Evolutionary conservation across 2,888 invertebrate species (phyloP).

Genomic region (Taenaris catops): DNA sequence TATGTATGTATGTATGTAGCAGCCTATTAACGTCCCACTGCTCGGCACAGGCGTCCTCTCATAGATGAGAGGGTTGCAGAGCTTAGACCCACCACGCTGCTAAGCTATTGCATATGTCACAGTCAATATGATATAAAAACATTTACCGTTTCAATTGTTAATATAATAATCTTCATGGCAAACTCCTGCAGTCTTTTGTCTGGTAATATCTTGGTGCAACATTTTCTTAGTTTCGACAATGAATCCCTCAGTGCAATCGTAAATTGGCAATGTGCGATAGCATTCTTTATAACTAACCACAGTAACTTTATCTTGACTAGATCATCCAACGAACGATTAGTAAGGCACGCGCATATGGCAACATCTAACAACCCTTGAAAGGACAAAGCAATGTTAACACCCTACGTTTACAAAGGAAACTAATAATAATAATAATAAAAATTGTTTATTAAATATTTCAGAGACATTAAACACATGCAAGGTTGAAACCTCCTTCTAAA

Average conservation of each 20-base stretch:
- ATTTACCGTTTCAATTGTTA: constrained; percentile 54
- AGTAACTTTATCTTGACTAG: constrained; percentile 61
- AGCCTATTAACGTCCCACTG: too few species aligned
- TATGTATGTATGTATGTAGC: too few species aligned
- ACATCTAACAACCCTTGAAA: constrained; percentile 54
- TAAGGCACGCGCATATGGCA: constrained; percentile 41
- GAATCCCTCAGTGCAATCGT: constrained; percentile 48
- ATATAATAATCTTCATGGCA: constrained; percentile 48
- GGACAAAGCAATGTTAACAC: neutral
- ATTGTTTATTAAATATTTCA: too few species aligned
- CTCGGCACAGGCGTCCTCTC: too few species aligned
- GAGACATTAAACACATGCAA: too few species aligned
- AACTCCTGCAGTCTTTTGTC: constrained; percentile 65
- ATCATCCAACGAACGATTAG: constrained; percentile 49
- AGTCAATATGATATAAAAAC: constrained; percentile 3
- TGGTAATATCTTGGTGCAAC: constrained; percentile 39
- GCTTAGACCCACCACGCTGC: too few species aligned
- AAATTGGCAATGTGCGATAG: constrained; percentile 56
- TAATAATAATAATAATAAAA: too few species aligned
- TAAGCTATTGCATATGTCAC: too few species aligned
- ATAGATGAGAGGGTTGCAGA: too few species aligned
- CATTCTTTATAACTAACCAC: constrained; percentile 61
- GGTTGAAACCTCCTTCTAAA: too few species aligned
- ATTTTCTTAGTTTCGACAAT: constrained; percentile 43
- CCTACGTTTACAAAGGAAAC: too few species aligned